These are phyloP conservation scores for Polypterus senegalus DNA, from an alignment of 2,113 vertebrate genomes.

Conservation along the genomic window DNA sequence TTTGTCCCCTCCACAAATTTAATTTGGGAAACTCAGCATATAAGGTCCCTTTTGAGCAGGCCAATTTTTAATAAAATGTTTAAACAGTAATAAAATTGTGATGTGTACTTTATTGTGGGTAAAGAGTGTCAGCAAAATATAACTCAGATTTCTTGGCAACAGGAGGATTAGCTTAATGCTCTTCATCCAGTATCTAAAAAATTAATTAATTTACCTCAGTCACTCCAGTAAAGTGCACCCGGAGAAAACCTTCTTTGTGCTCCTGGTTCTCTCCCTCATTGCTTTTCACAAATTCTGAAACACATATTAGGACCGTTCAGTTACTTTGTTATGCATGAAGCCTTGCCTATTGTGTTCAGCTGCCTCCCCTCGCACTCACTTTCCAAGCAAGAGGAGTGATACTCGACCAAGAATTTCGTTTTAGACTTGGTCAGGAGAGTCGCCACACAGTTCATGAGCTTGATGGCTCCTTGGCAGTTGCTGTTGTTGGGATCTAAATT, in stretches of 20 bases:
- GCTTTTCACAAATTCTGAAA: conserved; percentile 78
- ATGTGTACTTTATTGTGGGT: too few relatives aligned
- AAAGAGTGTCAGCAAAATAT: too few relatives aligned
- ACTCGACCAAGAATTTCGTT: conserved; percentile 93
- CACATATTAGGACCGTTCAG: neutral
- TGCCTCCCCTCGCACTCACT: conserved; percentile 41
- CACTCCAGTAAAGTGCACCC: conserved; percentile 71
- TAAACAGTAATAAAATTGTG: too few relatives aligned
- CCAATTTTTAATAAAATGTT: too few relatives aligned
- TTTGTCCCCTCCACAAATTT: too few relatives aligned
- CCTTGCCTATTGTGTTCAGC: too few relatives aligned
- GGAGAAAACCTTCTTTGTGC: conserved; percentile 62
- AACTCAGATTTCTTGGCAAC: too few relatives aligned
- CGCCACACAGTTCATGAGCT: conserved; percentile 75
- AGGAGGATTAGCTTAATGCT: too few relatives aligned
- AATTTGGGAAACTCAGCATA: too few relatives aligned
- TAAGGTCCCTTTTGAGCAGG: too few relatives aligned
- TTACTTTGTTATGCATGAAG: too few relatives aligned
- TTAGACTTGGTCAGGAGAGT: conserved; percentile 84
- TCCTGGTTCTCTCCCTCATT: conserved; percentile 84
- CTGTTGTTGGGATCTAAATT: conserved; percentile 61
- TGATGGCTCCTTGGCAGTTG: conserved; percentile 70
- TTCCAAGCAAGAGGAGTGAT: conserved; percentile 88
- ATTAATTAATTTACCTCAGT: conserved; percentile 41
- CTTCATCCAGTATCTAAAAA: too few relatives aligned